Percentiles rank a stretch among this genome's conserved stretches.
Evolutionary conservation across 2,113 vertebrate genomes (phyloP).

Genomic region (Lonchura striata): DNA sequence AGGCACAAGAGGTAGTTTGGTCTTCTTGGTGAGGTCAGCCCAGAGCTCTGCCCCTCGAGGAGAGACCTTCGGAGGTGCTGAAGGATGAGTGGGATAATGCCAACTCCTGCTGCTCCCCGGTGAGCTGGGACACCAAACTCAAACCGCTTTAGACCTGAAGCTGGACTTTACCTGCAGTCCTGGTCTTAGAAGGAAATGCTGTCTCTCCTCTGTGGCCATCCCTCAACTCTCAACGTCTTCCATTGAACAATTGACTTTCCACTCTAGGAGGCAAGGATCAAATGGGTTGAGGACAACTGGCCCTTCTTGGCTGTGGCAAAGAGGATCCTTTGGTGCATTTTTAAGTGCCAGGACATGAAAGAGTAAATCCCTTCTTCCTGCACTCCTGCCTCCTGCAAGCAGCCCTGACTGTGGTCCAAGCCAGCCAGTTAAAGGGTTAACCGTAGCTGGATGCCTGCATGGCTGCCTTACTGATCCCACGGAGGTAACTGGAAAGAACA

Average conservation of each 20-base stretch:
- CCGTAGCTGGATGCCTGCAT: conserved; percentile 70
- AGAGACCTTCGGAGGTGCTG: conserved; percentile 5
- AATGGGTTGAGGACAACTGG: conserved; percentile 51
- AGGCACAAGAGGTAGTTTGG: conserved; percentile 54
- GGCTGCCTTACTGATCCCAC: conserved; percentile 77
- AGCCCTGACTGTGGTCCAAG: conserved; percentile 19
- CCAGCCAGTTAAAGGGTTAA: conserved; percentile 63
- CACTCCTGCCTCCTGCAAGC: conserved; percentile 50
- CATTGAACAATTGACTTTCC: neutral
- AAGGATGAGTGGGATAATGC: neutral
- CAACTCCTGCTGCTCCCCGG: neutral
- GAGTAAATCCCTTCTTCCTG: conserved; percentile 38
- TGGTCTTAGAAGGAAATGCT: conserved; percentile 11
- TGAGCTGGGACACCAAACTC: conserved; percentile 26
- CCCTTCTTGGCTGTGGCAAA: conserved; percentile 27
- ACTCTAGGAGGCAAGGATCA: neutral
- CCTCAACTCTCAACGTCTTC: neutral
- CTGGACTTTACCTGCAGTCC: conserved; percentile 5
- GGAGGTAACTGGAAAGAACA: conserved; percentile 70
- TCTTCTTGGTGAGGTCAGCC: conserved; percentile 24
- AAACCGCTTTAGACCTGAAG: neutral
- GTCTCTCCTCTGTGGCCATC: neutral
- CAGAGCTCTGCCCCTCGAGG: neutral
- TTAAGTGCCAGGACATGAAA: conserved; percentile 67
- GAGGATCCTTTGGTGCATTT: conserved; percentile 59